These are phyloP conservation scores for Scaptomyza pallida DNA, from an alignment of 1,140 invertebrate species.

Conservation along the genomic window DNA sequence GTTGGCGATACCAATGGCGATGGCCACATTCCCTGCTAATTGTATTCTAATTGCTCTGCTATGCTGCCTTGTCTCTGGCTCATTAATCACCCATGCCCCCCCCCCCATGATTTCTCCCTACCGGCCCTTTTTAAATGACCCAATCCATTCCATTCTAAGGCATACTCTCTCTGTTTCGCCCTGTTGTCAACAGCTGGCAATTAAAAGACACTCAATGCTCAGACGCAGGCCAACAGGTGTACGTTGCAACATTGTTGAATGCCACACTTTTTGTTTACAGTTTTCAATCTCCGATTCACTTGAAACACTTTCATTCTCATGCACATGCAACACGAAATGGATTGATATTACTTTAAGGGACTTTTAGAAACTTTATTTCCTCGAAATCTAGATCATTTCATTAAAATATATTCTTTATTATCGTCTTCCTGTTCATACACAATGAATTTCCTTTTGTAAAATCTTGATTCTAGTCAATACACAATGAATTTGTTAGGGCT, in stretches of 20 bases:
- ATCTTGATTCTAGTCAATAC: too few species aligned
- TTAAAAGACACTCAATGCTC: conserved; percentile 64
- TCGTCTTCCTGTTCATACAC: too few species aligned
- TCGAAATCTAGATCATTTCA: too few species aligned
- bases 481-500: too few species aligned
- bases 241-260: conserved; percentile 3
- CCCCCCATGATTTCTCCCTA: too few species aligned
- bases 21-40: conserved; percentile 61
- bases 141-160: conserved; percentile 5
- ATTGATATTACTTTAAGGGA: too few species aligned
- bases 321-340: too few species aligned
- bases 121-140: too few species aligned
- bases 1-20: neutral
- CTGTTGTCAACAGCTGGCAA: conserved; percentile 57
- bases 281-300: neutral
- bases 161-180: neutral
- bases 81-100: conserved; percentile 62
- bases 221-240: conserved; percentile 6
- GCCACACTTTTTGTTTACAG: neutral
- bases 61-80: conserved; percentile 32
- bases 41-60: conserved; percentile 77
- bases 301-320: too few species aligned
- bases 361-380: too few species aligned
- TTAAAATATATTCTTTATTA: too few species aligned
- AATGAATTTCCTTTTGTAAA: too few species aligned